These are phyloP conservation scores for Ditylenchus dipsaci DNA, from an alignment of 1,140 invertebrate species.

Conservation along the genomic window DNA sequence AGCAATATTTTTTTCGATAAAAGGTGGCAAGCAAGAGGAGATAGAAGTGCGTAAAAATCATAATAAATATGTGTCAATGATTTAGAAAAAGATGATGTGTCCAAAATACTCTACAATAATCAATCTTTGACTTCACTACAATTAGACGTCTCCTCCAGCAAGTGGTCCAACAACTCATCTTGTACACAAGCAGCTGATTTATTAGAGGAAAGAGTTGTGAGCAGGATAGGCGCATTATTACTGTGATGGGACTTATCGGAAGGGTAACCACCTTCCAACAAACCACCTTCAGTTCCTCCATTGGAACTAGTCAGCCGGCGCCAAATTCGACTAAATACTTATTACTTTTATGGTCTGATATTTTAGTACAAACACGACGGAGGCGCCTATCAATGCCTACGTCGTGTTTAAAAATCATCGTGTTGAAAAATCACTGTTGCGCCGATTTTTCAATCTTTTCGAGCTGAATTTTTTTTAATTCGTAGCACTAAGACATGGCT, in stretches of 20 bases:
- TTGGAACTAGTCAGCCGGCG: conserved; percentile 11
- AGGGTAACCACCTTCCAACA: background rate
- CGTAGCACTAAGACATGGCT: too few species aligned
- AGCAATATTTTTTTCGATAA: too few species aligned
- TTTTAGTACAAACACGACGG: conserved; percentile 1
- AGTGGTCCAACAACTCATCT: conserved; percentile 12
- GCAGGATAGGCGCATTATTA: background rate
- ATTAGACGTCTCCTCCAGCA: conserved; percentile 8
- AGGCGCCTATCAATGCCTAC: too few species aligned
- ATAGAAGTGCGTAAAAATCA: too few species aligned
- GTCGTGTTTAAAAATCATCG: too few species aligned
- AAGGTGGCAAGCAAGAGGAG: too few species aligned
- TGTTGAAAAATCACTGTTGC: too few species aligned
- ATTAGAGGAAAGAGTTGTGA: background rate
- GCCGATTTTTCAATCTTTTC: too few species aligned
- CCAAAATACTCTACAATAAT: background rate
- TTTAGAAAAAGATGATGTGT: too few species aligned
- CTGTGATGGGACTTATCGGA: background rate
- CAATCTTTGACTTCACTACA: background rate
- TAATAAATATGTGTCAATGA: too few species aligned
- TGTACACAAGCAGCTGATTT: background rate
- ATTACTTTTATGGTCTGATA: background rate
- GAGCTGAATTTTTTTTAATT: too few species aligned
- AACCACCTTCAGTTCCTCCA: background rate
- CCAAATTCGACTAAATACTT: conserved; percentile 20